phyloP scores from a whole-genome alignment of 2,797 vertebrate species.

The Poeciliopsis turneri region DNA sequence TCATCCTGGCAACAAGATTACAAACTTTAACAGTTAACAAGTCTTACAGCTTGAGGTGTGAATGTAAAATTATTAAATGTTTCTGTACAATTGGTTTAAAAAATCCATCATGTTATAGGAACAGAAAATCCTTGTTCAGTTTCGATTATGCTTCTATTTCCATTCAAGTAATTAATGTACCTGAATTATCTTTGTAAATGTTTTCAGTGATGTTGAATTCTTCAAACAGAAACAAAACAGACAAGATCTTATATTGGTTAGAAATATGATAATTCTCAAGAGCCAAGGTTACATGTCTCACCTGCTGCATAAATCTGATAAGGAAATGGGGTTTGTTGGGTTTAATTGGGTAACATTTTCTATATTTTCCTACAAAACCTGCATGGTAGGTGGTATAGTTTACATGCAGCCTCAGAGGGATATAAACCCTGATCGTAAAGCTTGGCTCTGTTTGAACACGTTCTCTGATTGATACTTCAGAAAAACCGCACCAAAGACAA shows the following conservation, averaged over 20 bases:
- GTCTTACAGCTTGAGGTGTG: neutral
- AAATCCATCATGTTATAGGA: neutral
- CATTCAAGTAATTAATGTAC: neutral
- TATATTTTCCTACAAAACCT: neutral
- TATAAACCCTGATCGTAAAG: neutral
- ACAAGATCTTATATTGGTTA: neutral
- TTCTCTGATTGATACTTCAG: neutral
- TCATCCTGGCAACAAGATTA: neutral
- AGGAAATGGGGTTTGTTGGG: neutral
- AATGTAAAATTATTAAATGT: neutral
- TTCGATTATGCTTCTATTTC: neutral
- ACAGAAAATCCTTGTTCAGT: neutral
- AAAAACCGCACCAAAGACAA: neutral
- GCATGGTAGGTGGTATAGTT: neutral
- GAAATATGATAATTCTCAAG: neutral
- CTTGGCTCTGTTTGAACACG: conserved; percentile 1
- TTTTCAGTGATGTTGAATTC: neutral
- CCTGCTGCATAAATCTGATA: neutral
- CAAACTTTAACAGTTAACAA: neutral
- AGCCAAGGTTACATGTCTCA: neutral
- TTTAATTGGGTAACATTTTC: neutral
- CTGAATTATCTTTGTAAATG: neutral
- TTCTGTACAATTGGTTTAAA: neutral
- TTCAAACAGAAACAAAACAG: neutral
- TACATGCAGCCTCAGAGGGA: neutral